These are phyloP conservation scores for Tangara arthus DNA, from an alignment of 2,797 vertebrate genomes.

Conservation along the genomic window DNA sequence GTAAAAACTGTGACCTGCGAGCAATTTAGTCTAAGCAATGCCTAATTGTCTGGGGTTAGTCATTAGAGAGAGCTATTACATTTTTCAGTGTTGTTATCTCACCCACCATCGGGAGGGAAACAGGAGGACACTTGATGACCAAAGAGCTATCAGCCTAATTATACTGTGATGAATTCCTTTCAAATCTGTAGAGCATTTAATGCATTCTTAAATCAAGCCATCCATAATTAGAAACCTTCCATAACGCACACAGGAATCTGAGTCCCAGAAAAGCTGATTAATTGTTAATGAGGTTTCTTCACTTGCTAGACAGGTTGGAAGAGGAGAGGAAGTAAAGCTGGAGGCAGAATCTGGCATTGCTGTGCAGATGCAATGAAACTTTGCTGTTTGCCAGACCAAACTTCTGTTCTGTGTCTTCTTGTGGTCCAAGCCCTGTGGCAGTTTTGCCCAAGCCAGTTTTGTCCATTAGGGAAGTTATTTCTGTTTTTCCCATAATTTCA, in stretches of 20 bases:
- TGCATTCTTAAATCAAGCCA: constrained; percentile 18
- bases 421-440: not conserved
- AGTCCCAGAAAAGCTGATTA: constrained; percentile 7
- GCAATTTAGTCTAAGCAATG: not conserved
- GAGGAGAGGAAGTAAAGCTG: not conserved
- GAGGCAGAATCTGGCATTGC: not conserved
- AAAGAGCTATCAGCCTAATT: constrained; percentile 44
- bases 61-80: not conserved
- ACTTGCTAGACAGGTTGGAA: not conserved
- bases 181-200: constrained; percentile 30
- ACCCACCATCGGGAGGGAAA: not conserved
- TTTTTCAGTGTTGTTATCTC: not conserved
- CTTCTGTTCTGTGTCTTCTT: not conserved
- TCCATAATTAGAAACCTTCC: constrained; percentile 42
- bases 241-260: not conserved
- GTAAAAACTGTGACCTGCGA: not conserved
- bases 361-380: not conserved
- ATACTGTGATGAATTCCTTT: constrained; percentile 36
- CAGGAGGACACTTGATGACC: not conserved
- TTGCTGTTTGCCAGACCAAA: not conserved
- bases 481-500: not conserved
- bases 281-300: constrained; percentile 27
- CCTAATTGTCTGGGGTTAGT: not conserved
- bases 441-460: not conserved
- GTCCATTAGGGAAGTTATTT: not conserved